Percentiles rank a stretch among this genome's conserved stretches.
These are phyloP conservation scores for Montifringilla adamsi DNA, from an alignment of 2,113 vertebrate genomes.

Conservation along the genomic window DNA sequence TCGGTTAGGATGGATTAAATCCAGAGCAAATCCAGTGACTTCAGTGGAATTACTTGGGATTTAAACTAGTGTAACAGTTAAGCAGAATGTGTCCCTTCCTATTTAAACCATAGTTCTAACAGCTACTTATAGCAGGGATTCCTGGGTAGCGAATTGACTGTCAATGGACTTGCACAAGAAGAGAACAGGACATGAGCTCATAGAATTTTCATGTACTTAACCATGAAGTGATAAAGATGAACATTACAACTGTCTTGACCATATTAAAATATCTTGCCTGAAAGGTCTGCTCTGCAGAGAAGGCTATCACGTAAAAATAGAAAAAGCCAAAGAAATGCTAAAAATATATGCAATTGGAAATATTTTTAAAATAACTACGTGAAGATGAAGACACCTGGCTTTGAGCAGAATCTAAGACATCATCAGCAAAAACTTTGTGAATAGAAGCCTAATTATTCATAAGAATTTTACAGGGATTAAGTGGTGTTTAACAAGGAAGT, in stretches of 20 bases:
- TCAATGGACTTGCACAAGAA: neutral
- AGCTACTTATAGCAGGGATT: neutral
- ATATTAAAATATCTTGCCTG: neutral
- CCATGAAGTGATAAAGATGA: neutral
- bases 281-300: neutral
- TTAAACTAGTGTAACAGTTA: neutral
- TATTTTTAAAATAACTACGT: neutral
- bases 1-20: neutral
- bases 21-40: neutral
- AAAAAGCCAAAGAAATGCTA: neutral
- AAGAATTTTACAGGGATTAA: conserved; percentile 10
- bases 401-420: neutral
- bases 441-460: conserved; percentile 1
- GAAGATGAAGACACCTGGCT: neutral
- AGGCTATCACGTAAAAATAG: neutral
- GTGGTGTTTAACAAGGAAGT: neutral
- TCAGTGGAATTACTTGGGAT: conserved; percentile 1
- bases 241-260: neutral
- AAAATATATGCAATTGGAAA: neutral
- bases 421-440: neutral
- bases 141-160: neutral
- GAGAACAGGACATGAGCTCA: neutral
- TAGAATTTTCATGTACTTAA: conserved; percentile 22
- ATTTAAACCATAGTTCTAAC: neutral
- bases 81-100: neutral